phyloP scores from a whole-genome alignment of 2,797 vertebrate species.

The Melanotaenia boesemani region DNA sequence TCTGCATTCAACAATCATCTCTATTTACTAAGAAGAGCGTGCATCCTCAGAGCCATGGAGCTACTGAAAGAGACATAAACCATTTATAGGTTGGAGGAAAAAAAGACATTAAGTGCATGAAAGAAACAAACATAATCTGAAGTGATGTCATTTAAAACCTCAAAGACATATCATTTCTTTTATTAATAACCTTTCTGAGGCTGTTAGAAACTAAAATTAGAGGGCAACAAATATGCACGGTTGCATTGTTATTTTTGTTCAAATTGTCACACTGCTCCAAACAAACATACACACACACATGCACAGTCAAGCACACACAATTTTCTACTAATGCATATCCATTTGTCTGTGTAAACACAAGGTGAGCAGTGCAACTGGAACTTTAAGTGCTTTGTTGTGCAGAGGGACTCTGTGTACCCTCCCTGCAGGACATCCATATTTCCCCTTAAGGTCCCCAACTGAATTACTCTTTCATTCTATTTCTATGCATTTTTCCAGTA shows the following conservation, averaged over 20 bases:
- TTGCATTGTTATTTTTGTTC: not conserved
- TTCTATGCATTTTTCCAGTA: slow-evolving; percentile 42
- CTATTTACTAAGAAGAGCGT: slow-evolving; percentile 11
- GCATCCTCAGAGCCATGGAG: not conserved
- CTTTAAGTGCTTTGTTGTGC: slow-evolving; percentile 69
- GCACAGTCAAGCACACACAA: slow-evolving; percentile 10
- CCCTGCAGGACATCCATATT: slow-evolving; percentile 61
- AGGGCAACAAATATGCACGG: not conserved
- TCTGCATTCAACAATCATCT: slow-evolving; percentile 9
- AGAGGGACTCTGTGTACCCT: slow-evolving; percentile 49
- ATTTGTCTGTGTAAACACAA: slow-evolving; percentile 72
- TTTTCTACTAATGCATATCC: slow-evolving; percentile 66
- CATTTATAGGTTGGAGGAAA: slow-evolving; percentile 25
- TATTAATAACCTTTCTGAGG: not conserved
- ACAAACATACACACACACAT: not conserved
- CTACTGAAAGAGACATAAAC: slow-evolving; percentile 19
- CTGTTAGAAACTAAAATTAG: not conserved
- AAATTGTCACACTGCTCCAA: slow-evolving; percentile 2
- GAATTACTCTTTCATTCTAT: slow-evolving; percentile 55
- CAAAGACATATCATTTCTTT: not conserved
- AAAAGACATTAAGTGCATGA: slow-evolving; percentile 1
- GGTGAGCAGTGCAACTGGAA: slow-evolving; percentile 68
- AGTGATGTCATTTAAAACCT: not conserved
- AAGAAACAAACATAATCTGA: not conserved
- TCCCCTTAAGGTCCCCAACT: slow-evolving; percentile 44